Conservation (phyloP, 2,888 invertebrate species). For the Orthosia gothica region DNA sequence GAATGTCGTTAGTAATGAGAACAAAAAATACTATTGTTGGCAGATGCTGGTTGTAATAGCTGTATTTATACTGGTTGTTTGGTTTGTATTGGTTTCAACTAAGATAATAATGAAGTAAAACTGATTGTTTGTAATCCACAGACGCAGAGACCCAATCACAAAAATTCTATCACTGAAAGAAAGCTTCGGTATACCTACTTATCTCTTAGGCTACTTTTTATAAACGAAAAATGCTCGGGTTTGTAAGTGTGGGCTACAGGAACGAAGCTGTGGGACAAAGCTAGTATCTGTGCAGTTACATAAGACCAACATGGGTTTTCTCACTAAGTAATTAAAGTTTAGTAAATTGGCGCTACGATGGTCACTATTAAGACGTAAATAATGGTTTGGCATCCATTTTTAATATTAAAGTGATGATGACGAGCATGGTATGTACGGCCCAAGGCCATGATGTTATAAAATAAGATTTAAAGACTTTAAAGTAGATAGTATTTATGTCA, state of each 20-base stretch:
- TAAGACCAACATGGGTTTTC: too few species aligned
- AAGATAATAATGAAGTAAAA: neutral
- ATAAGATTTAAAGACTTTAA: slow-evolving; percentile 13
- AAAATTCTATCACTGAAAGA: too few species aligned
- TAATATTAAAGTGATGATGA: neutral
- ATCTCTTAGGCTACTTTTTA: too few species aligned
- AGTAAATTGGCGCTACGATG: too few species aligned
- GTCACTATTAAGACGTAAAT: neutral
- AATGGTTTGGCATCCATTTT: neutral
- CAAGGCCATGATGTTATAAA: neutral
- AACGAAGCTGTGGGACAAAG: too few species aligned
- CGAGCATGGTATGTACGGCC: neutral
- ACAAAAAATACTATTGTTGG: slow-evolving; percentile 44
- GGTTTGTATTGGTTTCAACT: neutral
- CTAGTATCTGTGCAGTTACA: too few species aligned
- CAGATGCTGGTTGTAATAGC: slow-evolving; percentile 14
- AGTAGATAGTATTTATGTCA: neutral
- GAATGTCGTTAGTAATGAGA: slow-evolving; percentile 43
- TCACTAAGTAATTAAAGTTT: too few species aligned
- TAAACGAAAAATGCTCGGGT: too few species aligned
- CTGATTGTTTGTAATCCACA: neutral
- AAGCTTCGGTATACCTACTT: too few species aligned
- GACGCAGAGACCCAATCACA: too few species aligned
- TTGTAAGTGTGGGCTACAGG: too few species aligned
- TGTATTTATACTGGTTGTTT: neutral